These are phyloP conservation scores for Willisornis vidua DNA, from an alignment of 2,113 vertebrate genomes.

Conservation along the genomic window DNA sequence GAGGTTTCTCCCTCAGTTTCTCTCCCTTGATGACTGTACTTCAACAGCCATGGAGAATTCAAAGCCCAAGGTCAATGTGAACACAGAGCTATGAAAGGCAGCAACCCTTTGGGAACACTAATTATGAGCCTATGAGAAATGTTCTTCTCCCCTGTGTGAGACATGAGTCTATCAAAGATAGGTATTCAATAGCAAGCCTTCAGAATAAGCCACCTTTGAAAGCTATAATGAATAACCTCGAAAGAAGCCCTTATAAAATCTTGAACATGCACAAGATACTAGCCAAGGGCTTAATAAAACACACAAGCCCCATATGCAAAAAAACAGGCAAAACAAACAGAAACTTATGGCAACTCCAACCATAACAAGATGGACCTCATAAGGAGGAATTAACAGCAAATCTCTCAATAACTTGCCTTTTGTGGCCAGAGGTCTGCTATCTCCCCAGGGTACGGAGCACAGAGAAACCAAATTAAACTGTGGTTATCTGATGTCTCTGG, in stretches of 20 bases:
- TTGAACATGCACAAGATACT: constrained; percentile 47
- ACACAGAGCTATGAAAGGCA: constrained; percentile 36
- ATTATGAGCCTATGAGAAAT: constrained; percentile 9
- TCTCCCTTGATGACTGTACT: background rate
- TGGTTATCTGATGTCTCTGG: constrained; percentile 64
- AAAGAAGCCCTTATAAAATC: constrained; percentile 56
- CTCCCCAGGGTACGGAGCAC: constrained; percentile 51
- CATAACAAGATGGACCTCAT: constrained; percentile 69
- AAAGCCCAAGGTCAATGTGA: background rate
- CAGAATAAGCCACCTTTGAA: constrained; percentile 59
- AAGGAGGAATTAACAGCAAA: constrained; percentile 61
- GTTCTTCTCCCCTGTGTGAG: background rate
- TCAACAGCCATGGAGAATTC: background rate
- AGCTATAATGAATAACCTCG: constrained; percentile 32
- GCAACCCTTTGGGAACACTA: constrained; percentile 18
- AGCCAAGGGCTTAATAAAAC: constrained; percentile 70
- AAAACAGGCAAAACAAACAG: constrained; percentile 55
- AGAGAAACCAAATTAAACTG: constrained; percentile 68
- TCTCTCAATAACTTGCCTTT: constrained; percentile 66
- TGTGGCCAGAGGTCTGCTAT: constrained; percentile 62
- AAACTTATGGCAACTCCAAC: constrained; percentile 65
- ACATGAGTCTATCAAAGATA: constrained; percentile 23
- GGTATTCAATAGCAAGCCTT: constrained; percentile 37
- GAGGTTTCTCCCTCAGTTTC: background rate
- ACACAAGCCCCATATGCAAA: constrained; percentile 48